Evolutionary conservation across 2,888 invertebrate genomes (phyloP).

Genomic region (Scaeva pyrastri): DNA sequence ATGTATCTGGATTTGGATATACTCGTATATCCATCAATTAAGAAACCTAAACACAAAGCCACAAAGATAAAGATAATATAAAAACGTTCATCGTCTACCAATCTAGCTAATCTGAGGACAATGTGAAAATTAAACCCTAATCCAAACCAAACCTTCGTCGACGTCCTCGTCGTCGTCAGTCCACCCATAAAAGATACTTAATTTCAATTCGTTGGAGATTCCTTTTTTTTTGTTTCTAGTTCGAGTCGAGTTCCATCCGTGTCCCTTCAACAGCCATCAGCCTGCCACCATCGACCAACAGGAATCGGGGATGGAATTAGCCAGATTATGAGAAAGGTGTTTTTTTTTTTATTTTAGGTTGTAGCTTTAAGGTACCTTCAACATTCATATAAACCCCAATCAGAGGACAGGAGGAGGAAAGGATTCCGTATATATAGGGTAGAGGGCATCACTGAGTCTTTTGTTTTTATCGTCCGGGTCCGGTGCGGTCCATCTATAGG

Average conservation of each 20-base stretch:
- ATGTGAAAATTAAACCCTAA: constrained; percentile 75
- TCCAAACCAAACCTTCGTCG: constrained; percentile 59
- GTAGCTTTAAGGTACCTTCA: too few relatives aligned
- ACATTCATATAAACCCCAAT: constrained; percentile 8
- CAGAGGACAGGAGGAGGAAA: constrained; percentile 36
- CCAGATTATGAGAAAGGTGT: constrained; percentile 28
- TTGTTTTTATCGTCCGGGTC: constrained; percentile 45
- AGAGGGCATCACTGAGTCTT: constrained; percentile 18
- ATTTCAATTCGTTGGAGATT: constrained; percentile 69
- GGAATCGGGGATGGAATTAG: constrained; percentile 36
- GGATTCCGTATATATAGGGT: constrained; percentile 45
- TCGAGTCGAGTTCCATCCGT: too few relatives aligned
- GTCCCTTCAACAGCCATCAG: too few relatives aligned
- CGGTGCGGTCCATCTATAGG: too few relatives aligned
- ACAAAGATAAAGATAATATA: constrained; percentile 1
- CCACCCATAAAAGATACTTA: constrained; percentile 75
- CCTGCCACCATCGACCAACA: not conserved
- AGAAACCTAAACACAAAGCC: constrained; percentile 27
- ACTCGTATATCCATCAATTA: constrained; percentile 43
- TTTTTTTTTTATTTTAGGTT: constrained; percentile 19
- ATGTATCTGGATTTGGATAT: not conserved
- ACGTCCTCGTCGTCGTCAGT: too few relatives aligned
- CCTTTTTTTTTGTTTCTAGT: not conserved
- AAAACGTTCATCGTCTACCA: constrained; percentile 25
- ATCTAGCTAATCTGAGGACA: constrained; percentile 73